Percentiles rank a stretch among this genome's conserved stretches.
phyloP scores from a whole-genome alignment of 2,888 invertebrate species.

The Drosophila antonietae region DNA sequence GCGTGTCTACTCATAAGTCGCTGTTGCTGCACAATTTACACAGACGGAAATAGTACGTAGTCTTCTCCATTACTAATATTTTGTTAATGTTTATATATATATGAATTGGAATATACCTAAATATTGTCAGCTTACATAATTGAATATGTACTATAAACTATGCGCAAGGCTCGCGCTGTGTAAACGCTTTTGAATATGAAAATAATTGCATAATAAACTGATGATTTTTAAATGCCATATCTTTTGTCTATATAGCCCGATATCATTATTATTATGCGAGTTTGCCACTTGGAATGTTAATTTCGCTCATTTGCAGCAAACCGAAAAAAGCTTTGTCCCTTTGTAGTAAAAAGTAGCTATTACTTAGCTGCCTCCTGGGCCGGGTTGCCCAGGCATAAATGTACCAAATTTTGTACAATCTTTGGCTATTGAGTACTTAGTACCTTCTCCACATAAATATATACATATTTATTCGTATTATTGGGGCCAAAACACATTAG shows the following conservation, averaged over 20 bases:
- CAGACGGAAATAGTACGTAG: constrained; percentile 49
- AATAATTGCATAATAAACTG: constrained; percentile 59
- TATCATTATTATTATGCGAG: constrained; percentile 23
- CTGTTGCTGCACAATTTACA: constrained; percentile 10
- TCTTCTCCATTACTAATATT: background rate
- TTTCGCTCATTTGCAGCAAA: constrained; percentile 33
- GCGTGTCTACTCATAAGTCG: constrained; percentile 32
- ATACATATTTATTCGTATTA: background rate
- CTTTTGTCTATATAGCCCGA: background rate
- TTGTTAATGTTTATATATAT: background rate
- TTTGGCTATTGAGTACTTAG: background rate
- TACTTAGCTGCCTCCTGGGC: constrained; percentile 9
- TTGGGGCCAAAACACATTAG: background rate
- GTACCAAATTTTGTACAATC: background rate
- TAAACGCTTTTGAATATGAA: background rate
- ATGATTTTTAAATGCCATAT: constrained; percentile 9
- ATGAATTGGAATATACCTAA: background rate
- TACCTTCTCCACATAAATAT: background rate
- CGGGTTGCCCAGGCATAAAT: background rate
- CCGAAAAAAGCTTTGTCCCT: constrained; percentile 21
- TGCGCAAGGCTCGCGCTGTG: constrained; percentile 6
- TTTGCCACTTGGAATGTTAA: constrained; percentile 36
- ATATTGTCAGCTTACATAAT: constrained; percentile 27
- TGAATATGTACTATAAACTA: constrained; percentile 3
- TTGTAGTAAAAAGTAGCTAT: constrained; percentile 35